phyloP scores from a whole-genome alignment of 2,888 invertebrate species.

The Cataglyphis cursor region DNA sequence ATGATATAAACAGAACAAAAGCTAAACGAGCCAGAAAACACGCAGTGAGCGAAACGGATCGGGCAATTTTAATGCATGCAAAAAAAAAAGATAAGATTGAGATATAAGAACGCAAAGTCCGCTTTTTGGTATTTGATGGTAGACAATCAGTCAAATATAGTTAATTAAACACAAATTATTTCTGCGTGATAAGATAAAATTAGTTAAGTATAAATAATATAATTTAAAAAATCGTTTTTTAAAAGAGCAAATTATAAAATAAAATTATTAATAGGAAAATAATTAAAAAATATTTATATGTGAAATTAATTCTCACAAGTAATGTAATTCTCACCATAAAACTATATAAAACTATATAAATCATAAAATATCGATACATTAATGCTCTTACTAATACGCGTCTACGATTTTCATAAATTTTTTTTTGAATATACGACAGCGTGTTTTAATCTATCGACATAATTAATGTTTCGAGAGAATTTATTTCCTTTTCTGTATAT shows the following conservation, averaged over 20 bases:
- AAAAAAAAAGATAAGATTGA: background rate
- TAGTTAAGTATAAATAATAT: background rate
- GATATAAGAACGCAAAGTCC: background rate
- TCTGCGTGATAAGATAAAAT: background rate
- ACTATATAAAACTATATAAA: background rate
- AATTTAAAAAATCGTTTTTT: background rate
- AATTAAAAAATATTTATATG: slow-evolving; percentile 12
- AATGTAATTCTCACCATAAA: too few species aligned
- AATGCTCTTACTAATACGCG: background rate
- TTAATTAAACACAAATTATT: slow-evolving; percentile 23
- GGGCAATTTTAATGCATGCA: background rate
- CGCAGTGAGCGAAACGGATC: background rate
- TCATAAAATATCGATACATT: background rate
- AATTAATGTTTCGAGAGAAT: slow-evolving; percentile 35
- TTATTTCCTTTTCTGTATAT: background rate
- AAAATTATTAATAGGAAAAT: background rate
- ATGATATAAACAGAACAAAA: background rate
- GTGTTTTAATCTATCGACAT: slow-evolving; percentile 21
- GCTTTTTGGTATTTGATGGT: background rate
- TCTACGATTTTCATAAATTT: background rate
- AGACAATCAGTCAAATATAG: background rate
- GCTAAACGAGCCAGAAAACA: background rate
- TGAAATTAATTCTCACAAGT: slow-evolving; percentile 12
- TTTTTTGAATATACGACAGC: background rate
- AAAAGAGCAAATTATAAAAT: background rate